Evolutionary conservation across 2,113 vertebrate species (phyloP).

Genomic region (Oreochromis spilurus): DNA sequence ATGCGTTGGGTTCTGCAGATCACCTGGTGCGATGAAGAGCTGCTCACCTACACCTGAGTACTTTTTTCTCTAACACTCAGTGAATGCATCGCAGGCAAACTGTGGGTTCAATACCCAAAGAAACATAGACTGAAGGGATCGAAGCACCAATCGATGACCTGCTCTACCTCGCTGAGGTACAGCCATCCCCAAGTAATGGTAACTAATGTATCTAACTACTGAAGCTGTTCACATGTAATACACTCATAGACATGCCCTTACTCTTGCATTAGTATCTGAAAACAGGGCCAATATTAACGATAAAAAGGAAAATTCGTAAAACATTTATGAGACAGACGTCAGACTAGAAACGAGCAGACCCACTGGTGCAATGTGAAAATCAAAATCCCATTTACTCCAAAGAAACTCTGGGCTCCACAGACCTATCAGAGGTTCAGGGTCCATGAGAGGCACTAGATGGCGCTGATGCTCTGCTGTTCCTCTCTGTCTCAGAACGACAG

Average conservation of each 20-base stretch:
- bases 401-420: neutral
- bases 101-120: neutral
- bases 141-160: neutral
- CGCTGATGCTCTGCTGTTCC: neutral
- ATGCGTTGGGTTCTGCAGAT: neutral
- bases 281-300: neutral
- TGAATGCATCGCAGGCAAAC: neutral
- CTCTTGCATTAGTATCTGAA: neutral
- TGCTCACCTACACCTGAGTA: neutral
- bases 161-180: neutral
- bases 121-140: neutral
- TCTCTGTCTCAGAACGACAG: neutral
- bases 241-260: neutral
- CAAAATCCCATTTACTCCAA: neutral
- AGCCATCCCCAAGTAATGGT: neutral
- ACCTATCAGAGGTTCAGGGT: neutral
- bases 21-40: neutral
- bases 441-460: slow-evolving; percentile 38
- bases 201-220: neutral
- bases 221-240: neutral
- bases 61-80: neutral
- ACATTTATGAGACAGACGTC: neutral
- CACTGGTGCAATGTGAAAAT: neutral
- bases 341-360: neutral
- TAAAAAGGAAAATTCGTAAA: neutral